phyloP scores from a whole-genome alignment of 1,140 invertebrate genomes.

The Drosophila kikkawai region DNA sequence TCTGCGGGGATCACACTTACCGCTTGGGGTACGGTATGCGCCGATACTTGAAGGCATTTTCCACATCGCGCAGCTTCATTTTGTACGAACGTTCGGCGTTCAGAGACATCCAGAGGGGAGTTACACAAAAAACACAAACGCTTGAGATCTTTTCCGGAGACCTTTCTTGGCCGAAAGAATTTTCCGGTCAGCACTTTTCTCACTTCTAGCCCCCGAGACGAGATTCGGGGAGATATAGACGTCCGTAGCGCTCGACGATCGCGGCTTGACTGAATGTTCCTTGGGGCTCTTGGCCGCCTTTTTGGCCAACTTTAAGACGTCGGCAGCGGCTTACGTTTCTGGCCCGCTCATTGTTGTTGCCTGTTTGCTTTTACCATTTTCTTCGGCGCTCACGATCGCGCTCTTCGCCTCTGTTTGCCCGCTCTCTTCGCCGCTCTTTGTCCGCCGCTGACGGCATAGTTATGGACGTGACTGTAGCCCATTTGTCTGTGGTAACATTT shows the following conservation, averaged over 20 bases:
- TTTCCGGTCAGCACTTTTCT: slow-evolving; percentile 33
- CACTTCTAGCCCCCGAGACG: slow-evolving; percentile 18
- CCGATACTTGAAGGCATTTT: slow-evolving; percentile 82
- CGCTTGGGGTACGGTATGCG: slow-evolving; percentile 84
- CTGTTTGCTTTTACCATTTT: slow-evolving; percentile 79
- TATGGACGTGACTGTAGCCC: slow-evolving; percentile 57
- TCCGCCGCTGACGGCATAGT: slow-evolving; percentile 8
- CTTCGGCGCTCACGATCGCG: slow-evolving; percentile 60
- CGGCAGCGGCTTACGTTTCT: slow-evolving; percentile 59
- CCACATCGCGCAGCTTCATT: slow-evolving; percentile 83
- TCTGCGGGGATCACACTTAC: slow-evolving; percentile 60
- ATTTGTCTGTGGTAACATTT: slow-evolving; percentile 68
- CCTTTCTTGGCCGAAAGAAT: slow-evolving; percentile 33
- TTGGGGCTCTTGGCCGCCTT: slow-evolving; percentile 72
- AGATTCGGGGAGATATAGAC: slow-evolving; percentile 41
- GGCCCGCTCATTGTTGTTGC: slow-evolving; percentile 62
- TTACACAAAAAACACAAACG: slow-evolving; percentile 38
- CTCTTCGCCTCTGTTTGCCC: slow-evolving; percentile 39
- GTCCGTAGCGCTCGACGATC: slow-evolving; percentile 75
- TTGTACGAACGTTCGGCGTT: slow-evolving; percentile 75
- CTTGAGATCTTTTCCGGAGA: slow-evolving; percentile 30
- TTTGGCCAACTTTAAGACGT: slow-evolving; percentile 74
- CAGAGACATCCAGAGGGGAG: slow-evolving; percentile 49
- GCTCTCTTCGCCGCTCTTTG: slow-evolving; percentile 38
- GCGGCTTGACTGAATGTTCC: slow-evolving; percentile 81